A percentile compares a stretch with the other conserved stretches of the same genome.
Conservation (phyloP, 2,888 invertebrate species). For the Drosophila helvetica region DNA sequence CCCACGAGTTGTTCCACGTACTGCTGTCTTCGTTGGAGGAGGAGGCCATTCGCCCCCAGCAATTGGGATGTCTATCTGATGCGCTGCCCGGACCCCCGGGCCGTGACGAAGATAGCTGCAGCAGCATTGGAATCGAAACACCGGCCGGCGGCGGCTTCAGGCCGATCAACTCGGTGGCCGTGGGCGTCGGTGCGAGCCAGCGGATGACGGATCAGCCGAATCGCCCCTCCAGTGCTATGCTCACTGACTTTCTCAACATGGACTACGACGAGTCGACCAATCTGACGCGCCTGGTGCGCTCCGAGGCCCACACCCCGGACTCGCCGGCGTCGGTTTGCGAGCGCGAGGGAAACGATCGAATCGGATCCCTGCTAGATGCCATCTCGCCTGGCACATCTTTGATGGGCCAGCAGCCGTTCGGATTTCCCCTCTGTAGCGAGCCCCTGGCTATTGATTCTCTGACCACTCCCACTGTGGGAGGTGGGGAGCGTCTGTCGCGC, state of each 20-base stretch:
- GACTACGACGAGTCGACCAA: conserved; percentile 84
- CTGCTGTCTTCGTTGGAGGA: conserved; percentile 95
- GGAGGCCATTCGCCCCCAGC: conserved; percentile 86
- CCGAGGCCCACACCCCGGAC: conserved; percentile 84
- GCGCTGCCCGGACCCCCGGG: conserved; percentile 84
- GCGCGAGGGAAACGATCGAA: conserved; percentile 68
- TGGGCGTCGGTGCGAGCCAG: conserved; percentile 29
- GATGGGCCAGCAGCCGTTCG: conserved; percentile 41
- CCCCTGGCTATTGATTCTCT: conserved; percentile 54
- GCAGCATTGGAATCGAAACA: conserved; percentile 28
- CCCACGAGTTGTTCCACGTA: conserved; percentile 96
- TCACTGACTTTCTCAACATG: conserved; percentile 83
- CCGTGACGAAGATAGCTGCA: conserved; percentile 25
- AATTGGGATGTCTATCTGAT: conserved; percentile 89
- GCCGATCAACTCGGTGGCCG: conserved; percentile 31
- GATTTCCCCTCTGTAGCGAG: conserved; percentile 44
- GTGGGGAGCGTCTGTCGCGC: conserved; percentile 71
- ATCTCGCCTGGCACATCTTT: conserved; percentile 49
- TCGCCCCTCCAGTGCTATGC: conserved; percentile 85
- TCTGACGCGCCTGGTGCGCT: conserved; percentile 82
- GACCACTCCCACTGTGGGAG: conserved; percentile 69
- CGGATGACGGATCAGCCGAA: conserved; percentile 73
- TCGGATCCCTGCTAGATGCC: conserved; percentile 57
- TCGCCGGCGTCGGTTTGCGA: conserved; percentile 84
- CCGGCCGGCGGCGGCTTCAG: conserved; percentile 27